phyloP scores from a whole-genome alignment of 2,888 invertebrate genomes.

The Lepetodrilus schrolli region DNA sequence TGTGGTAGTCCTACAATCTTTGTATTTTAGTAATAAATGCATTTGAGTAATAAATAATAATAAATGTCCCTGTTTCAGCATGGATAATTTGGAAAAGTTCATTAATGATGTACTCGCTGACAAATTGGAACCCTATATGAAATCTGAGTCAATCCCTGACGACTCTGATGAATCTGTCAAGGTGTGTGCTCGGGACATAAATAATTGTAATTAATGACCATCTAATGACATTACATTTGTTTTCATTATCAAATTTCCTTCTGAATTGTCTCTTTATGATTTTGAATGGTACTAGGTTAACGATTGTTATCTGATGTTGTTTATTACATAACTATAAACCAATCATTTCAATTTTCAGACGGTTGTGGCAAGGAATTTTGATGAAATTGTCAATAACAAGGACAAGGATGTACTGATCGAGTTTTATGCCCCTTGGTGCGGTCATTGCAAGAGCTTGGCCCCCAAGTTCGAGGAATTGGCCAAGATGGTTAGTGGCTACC shows the following conservation, averaged over 20 bases:
- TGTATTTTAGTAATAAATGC: background rate
- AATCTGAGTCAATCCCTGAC: slow-evolving; percentile 94
- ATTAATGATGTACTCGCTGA: slow-evolving; percentile 87
- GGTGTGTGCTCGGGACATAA: too few species aligned
- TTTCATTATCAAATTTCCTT: too few species aligned
- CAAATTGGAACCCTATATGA: slow-evolving; percentile 91
- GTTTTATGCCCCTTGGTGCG: slow-evolving; percentile 98
- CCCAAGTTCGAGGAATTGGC: slow-evolving; percentile 96
- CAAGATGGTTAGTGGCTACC: slow-evolving; percentile 71
- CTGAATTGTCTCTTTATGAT: too few species aligned
- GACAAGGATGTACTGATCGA: slow-evolving; percentile 95
- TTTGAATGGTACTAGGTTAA: too few species aligned
- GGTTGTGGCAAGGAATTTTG: slow-evolving; percentile 97
- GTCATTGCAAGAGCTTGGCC: slow-evolving; percentile 96
- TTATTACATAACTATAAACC: too few species aligned
- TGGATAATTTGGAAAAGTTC: slow-evolving; percentile 90
- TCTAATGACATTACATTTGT: too few species aligned
- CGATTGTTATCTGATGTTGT: too few species aligned
- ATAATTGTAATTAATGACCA: too few species aligned
- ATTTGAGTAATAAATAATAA: too few species aligned
- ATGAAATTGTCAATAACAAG: slow-evolving; percentile 92
- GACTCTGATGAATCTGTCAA: slow-evolving; percentile 81
- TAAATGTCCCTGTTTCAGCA: slow-evolving; percentile 78
- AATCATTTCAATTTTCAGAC: slow-evolving; percentile 79
- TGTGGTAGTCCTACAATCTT: background rate